phyloP scores from a whole-genome alignment of 37 sponge, comb jelly and placozoan genomes.

The Halichondria panicea region DNA sequence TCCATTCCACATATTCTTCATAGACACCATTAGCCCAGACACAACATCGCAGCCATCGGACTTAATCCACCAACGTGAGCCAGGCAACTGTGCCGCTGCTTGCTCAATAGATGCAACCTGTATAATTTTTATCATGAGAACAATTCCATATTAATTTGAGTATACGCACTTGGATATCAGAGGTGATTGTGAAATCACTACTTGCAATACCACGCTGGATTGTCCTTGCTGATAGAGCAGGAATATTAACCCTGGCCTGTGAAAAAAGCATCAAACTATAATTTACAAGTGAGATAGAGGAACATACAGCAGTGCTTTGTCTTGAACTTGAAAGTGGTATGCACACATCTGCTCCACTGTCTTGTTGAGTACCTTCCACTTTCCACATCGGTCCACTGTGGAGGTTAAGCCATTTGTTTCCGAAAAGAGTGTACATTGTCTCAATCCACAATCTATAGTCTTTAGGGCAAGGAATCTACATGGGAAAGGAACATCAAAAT shows the following conservation, averaged over 20 bases:
- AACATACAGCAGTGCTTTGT: not conserved
- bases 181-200: not conserved
- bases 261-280: not conserved
- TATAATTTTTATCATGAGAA: not conserved
- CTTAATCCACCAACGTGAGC: constrained; percentile 21
- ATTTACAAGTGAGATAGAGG: not conserved
- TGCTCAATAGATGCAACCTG: not conserved
- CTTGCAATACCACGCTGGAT: constrained; percentile 12
- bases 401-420: constrained; percentile 13
- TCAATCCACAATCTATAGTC: constrained; percentile 11
- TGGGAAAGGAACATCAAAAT: too few relatives aligned
- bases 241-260: constrained; percentile 18
- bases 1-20: not conserved
- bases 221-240: constrained; percentile 15
- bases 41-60: constrained; percentile 24
- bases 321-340: not conserved
- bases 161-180: constrained; percentile 8
- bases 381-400: constrained; percentile 26
- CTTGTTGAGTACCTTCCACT: constrained; percentile 12
- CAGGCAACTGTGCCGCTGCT: not conserved
- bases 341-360: too few relatives aligned
- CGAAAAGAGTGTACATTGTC: constrained; percentile 20
- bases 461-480: constrained; percentile 4
- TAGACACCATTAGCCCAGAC: not conserved
- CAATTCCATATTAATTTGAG: not conserved